phyloP scores from a whole-genome alignment of 2,888 invertebrate genomes.

The Macrophya annulata region DNA sequence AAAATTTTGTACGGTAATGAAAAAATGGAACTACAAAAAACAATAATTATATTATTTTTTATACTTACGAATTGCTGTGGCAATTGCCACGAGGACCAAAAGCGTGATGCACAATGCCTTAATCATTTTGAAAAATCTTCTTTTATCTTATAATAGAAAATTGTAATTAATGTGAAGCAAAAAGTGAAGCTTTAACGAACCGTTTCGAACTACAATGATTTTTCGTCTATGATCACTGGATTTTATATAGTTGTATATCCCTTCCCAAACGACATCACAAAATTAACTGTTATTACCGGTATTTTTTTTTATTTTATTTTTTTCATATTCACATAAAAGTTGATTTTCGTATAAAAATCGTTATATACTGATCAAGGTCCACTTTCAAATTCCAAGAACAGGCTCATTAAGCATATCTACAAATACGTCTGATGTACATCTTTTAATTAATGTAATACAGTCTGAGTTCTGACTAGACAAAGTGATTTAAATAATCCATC shows the following conservation, averaged over 20 bases:
- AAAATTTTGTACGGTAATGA: too few relatives aligned
- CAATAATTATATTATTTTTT: too few relatives aligned
- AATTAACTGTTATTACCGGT: not conserved
- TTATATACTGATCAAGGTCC: not conserved
- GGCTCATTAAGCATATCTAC: too few relatives aligned
- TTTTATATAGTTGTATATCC: not conserved
- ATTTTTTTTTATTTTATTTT: too few relatives aligned
- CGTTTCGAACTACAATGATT: not conserved
- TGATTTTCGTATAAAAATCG: not conserved
- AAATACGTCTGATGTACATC: too few relatives aligned
- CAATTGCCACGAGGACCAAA: not conserved
- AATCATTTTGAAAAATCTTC: not conserved
- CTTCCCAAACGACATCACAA: not conserved
- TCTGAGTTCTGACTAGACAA: too few relatives aligned
- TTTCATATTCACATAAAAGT: not conserved
- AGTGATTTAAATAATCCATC: not conserved
- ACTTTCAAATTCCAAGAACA: too few relatives aligned
- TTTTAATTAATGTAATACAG: too few relatives aligned
- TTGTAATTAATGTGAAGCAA: not conserved
- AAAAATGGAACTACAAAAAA: not conserved
- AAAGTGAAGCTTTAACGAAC: not conserved
- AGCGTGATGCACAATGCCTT: not conserved
- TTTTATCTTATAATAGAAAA: not conserved
- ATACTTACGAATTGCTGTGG: not conserved
- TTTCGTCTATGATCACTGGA: not conserved